Evolutionary conservation across 2,797 vertebrate species (phyloP), one percentile per base, ranked within the genome.

Genomic region (Lindbergichthys nudifrons): DNA sequence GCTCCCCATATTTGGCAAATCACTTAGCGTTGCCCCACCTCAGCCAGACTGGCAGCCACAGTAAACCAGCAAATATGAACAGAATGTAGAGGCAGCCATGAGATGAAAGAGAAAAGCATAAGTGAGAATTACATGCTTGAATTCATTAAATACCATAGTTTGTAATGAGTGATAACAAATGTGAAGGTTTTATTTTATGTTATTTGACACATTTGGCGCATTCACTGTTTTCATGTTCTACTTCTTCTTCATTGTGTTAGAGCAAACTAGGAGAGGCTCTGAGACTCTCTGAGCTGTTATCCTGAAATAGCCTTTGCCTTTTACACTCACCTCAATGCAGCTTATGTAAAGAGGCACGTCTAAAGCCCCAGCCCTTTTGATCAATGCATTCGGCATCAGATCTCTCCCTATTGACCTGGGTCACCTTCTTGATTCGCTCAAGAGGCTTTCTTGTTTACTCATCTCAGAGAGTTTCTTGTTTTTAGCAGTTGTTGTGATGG

Each of bases 1-100:
- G 82, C 81, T 81, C 84, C 83, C 91, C 89, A 86, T 92, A 88
- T 91, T 91, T 89, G 90, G 91, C 64, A 65, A 91, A 87, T 83
- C 83, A 84, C 88, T 92, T 90, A 82, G 69, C 85, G 72, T 82
- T 51, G 81, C 71, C 76, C 84, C 81, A 80, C 81, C 83, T 79
- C 80, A 64, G 71, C 81, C 81, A 75, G 87, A 81, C 75, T 63
- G 75, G 87, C 76, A 85, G 89, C 68, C 72, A 68, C 70, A 66
- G 81, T 81, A 79, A 90, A 85, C 72, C 85, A 62, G 72, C 83
- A 92, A 91, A 84, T 83, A 93, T 92, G 85, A 80, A 30, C 2
- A 74, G 88, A 90, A 92, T 91, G 83, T 80, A 74, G 62, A 80
- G 53, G 23, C 75, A 78, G 59, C 57, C 32, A 10, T 15, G 1